Conservation (phyloP, 2,113 vertebrate species). For the Sinocyclocheilus grahami region DNA sequence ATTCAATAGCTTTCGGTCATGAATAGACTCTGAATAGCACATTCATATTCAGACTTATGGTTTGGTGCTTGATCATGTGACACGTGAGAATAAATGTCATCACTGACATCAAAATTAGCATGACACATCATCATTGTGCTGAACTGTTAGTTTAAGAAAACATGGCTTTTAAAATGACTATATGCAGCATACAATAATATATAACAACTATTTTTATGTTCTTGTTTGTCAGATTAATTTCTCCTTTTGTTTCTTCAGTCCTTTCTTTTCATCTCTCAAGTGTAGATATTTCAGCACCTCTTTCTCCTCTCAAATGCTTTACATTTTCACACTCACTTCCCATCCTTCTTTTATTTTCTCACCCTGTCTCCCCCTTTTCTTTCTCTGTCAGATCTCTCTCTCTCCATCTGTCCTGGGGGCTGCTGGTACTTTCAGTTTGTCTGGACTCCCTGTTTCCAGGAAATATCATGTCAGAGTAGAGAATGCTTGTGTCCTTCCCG, state of each 20-base stretch:
- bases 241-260: neutral
- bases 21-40: neutral
- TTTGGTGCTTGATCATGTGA: neutral
- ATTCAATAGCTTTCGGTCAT: neutral
- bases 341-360: neutral
- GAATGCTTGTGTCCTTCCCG: constrained; percentile 68
- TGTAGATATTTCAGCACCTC: constrained; percentile 5
- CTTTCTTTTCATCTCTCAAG: constrained; percentile 1
- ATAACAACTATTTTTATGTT: neutral
- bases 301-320: neutral
- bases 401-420: constrained; percentile 64
- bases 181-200: neutral
- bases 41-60: neutral
- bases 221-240: neutral
- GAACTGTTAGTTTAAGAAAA: neutral
- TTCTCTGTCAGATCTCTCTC: constrained; percentile 63
- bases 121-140: neutral
- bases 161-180: neutral
- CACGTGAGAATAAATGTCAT: neutral
- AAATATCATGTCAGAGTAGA: constrained; percentile 64
- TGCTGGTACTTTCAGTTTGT: constrained; percentile 45
- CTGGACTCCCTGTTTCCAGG: constrained; percentile 55
- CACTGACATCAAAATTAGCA: neutral
- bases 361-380: constrained; percentile 49
- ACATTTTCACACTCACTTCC: constrained; percentile 30